phyloP scores from a whole-genome alignment of 2,113 vertebrate genomes.

The Kryptolebias marmoratus region DNA sequence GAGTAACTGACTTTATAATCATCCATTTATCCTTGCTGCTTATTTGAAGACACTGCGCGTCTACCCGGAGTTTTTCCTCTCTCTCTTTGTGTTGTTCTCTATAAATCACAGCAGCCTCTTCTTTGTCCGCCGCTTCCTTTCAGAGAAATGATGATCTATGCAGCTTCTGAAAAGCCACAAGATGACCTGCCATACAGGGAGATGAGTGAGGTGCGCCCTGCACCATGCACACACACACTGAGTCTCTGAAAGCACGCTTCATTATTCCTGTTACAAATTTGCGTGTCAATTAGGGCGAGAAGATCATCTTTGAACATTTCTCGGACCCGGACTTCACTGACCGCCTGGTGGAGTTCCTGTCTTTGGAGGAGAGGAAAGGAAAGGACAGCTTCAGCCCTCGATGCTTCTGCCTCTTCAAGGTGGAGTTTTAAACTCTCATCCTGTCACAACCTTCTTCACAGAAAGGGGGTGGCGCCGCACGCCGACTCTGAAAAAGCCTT shows the following conservation, averaged over 20 bases:
- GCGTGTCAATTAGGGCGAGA: constrained; percentile 86
- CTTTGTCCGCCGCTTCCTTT: constrained; percentile 60
- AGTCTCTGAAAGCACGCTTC: not conserved
- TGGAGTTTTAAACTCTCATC: constrained; percentile 63
- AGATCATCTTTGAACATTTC: constrained; percentile 95
- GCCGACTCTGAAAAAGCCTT: constrained; percentile 17
- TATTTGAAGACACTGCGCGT: constrained; percentile 60
- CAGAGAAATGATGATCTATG: constrained; percentile 93
- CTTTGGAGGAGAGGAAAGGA: constrained; percentile 97
- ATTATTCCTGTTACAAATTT: constrained; percentile 11
- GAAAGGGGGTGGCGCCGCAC: constrained; percentile 34
- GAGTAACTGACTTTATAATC: constrained; percentile 78
- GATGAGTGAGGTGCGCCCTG: constrained; percentile 87
- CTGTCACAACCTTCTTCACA: constrained; percentile 37
- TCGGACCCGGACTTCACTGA: constrained; percentile 90
- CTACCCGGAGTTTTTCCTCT: constrained; percentile 44
- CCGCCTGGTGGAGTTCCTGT: constrained; percentile 92
- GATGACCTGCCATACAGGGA: constrained; percentile 88
- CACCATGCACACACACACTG: constrained; percentile 1
- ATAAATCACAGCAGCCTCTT: constrained; percentile 66
- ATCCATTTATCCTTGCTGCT: constrained; percentile 71
- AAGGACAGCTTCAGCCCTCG: constrained; percentile 98
- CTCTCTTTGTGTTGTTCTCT: constrained; percentile 55
- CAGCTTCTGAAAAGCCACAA: constrained; percentile 88
- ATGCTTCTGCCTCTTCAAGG: constrained; percentile 98